Evolutionary conservation across 2,888 invertebrate species (phyloP).

Genomic region (Phaedon cochleariae): DNA sequence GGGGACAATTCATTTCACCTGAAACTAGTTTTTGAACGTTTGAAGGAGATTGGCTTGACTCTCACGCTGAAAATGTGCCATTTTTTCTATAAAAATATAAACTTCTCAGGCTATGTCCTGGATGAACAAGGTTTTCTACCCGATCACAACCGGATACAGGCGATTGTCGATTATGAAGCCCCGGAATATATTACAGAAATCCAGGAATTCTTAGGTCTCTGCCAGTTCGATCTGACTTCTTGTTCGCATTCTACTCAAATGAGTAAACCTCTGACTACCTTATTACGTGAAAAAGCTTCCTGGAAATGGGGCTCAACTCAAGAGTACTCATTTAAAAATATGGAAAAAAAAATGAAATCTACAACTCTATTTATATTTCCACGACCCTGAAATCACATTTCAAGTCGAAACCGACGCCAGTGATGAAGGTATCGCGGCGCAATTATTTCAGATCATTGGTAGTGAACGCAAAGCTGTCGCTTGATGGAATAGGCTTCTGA

Average conservation of each 20-base stretch:
- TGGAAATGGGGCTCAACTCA: slow-evolving; percentile 21
- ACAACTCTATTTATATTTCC: background rate
- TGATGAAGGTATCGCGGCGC: slow-evolving; percentile 8
- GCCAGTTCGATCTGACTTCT: slow-evolving; percentile 19
- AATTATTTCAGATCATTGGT: background rate
- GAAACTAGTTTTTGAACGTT: slow-evolving; percentile 10
- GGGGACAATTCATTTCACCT: slow-evolving; percentile 4
- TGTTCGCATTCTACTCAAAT: slow-evolving; percentile 16
- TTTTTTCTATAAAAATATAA: background rate
- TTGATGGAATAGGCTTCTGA: slow-evolving; percentile 10
- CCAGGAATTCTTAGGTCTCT: slow-evolving; percentile 18
- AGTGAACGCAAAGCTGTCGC: background rate
- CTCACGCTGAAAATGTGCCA: slow-evolving; percentile 16
- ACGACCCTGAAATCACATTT: background rate
- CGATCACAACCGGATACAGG: slow-evolving; percentile 14
- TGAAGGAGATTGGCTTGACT: slow-evolving; percentile 5
- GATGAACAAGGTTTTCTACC: slow-evolving; percentile 3
- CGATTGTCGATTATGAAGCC: slow-evolving; percentile 20
- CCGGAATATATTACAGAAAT: slow-evolving; percentile 20
- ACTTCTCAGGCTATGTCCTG: slow-evolving; percentile 14
- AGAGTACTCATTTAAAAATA: slow-evolving; percentile 5
- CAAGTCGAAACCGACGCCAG: slow-evolving; percentile 11
- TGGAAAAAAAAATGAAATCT: slow-evolving; percentile 6
- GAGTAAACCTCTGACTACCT: background rate
- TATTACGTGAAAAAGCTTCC: slow-evolving; percentile 4